Evolutionary conservation across 2,797 vertebrate genomes (phyloP).

Genomic region (Poeciliopsis presidionis): DNA sequence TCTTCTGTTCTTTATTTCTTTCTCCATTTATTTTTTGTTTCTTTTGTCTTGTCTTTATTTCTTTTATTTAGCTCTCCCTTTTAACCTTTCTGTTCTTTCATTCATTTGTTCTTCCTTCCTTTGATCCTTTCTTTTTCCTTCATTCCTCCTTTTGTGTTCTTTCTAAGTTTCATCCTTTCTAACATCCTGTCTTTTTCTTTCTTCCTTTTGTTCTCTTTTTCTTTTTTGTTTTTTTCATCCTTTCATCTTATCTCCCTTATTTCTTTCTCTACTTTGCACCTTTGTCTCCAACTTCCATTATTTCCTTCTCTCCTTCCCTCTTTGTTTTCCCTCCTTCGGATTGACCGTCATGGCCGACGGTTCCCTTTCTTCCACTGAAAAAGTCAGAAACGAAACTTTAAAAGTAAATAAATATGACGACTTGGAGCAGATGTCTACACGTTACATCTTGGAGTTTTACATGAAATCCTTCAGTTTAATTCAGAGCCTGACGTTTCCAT

Average conservation of each 20-base stretch:
- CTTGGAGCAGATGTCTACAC: background rate
- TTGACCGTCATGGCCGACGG: background rate
- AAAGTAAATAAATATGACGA: background rate
- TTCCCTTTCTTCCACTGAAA: background rate
- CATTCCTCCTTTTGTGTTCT: background rate
- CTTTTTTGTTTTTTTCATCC: no score
- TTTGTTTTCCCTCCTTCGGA: background rate
- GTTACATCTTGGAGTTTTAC: background rate
- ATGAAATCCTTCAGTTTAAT: background rate
- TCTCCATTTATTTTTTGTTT: no score
- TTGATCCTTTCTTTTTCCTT: no score
- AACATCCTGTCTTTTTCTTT: no score
- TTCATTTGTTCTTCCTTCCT: no score
- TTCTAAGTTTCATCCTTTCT: background rate
- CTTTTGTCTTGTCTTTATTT: no score
- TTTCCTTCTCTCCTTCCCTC: background rate
- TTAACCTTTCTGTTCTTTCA: no score
- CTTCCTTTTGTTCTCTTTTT: no score
- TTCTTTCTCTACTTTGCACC: background rate
- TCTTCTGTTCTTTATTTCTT: no score
- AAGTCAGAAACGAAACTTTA: background rate
- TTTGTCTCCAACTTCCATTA: background rate
- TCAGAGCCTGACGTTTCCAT: background rate
- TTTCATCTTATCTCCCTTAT: background rate
- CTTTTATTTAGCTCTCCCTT: no score